Percentiles rank a stretch among this genome's conserved stretches.
Evolutionary conservation across 2,113 vertebrate species (phyloP).

Genomic region (Sorex fumeus): DNA sequence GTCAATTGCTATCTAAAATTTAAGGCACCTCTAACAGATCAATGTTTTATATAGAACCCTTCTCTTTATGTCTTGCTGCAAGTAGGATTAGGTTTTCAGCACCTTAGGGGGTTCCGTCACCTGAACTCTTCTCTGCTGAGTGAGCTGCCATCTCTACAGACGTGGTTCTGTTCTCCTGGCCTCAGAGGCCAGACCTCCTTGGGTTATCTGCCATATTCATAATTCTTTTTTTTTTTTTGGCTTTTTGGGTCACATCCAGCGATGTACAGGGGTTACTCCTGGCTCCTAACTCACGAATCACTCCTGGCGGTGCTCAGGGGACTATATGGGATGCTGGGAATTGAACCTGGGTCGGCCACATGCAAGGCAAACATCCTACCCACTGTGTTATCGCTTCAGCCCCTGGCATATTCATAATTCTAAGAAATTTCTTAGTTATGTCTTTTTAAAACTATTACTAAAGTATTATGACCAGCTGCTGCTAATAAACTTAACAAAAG

Average conservation of each 20-base stretch:
- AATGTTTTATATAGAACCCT: background rate
- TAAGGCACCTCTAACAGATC: conserved; percentile 12
- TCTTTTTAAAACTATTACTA: conserved; percentile 52
- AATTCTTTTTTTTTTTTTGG: too few species aligned
- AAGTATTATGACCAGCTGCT: conserved; percentile 13
- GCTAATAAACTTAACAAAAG: background rate
- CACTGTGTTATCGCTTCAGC: too few species aligned
- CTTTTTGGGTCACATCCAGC: too few species aligned
- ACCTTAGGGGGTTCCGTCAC: background rate
- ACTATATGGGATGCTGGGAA: too few species aligned
- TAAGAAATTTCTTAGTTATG: conserved; percentile 43
- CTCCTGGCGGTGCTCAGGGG: too few species aligned
- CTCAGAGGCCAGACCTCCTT: background rate
- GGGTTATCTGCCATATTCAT: background rate
- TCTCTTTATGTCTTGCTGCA: background rate
- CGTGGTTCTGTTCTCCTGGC: background rate
- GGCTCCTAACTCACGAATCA: too few species aligned
- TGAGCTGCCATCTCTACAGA: background rate
- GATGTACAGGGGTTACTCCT: too few species aligned
- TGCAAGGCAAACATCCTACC: too few species aligned
- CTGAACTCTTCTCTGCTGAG: background rate
- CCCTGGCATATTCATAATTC: background rate
- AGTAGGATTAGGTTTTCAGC: background rate
- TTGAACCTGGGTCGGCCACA: too few species aligned
- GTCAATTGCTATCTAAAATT: conserved; percentile 41